These are phyloP conservation scores for Pharmacophagus antenor DNA, from an alignment of 2,888 invertebrate genomes.

Conservation along the genomic window DNA sequence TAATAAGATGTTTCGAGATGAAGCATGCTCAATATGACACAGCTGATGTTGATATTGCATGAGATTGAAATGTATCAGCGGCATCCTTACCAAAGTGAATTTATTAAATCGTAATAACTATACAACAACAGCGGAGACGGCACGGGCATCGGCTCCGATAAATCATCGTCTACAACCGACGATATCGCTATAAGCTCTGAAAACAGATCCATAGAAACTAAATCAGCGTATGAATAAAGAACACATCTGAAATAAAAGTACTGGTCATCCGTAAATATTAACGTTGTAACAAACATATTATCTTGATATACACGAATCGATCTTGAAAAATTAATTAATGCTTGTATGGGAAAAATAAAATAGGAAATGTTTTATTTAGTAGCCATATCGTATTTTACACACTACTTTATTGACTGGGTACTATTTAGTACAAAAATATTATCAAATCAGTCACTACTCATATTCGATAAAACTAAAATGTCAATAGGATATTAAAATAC, in stretches of 20 bases:
- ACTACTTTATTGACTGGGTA: too few species aligned
- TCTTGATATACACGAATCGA: too few species aligned
- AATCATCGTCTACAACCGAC: slow-evolving; percentile 55
- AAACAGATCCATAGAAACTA: slow-evolving; percentile 39
- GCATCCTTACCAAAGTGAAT: slow-evolving; percentile 64
- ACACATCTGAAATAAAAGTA: not conserved
- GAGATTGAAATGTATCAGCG: slow-evolving; percentile 8
- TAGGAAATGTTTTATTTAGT: too few species aligned
- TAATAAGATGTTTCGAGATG: slow-evolving; percentile 2
- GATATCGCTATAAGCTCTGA: slow-evolving; percentile 70
- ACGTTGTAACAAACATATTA: not conserved
- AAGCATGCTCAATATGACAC: slow-evolving; percentile 22
- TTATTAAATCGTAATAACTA: slow-evolving; percentile 65
- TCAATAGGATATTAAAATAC: too few species aligned
- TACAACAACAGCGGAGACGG: slow-evolving; percentile 59
- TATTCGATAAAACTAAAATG: too few species aligned
- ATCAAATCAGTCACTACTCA: too few species aligned
- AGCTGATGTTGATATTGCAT: slow-evolving; percentile 13
- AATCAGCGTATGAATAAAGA: not conserved
- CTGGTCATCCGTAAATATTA: not conserved
- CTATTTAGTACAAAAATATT: too few species aligned
- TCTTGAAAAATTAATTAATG: too few species aligned
- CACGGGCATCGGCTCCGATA: slow-evolving; percentile 56
- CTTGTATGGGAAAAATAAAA: too few species aligned
- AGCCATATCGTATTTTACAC: too few species aligned